Percentiles rank a stretch among this genome's conserved stretches.
Evolutionary conservation across 2,113 vertebrate species (phyloP).

Genomic region (Herpetotheres cachinnans): DNA sequence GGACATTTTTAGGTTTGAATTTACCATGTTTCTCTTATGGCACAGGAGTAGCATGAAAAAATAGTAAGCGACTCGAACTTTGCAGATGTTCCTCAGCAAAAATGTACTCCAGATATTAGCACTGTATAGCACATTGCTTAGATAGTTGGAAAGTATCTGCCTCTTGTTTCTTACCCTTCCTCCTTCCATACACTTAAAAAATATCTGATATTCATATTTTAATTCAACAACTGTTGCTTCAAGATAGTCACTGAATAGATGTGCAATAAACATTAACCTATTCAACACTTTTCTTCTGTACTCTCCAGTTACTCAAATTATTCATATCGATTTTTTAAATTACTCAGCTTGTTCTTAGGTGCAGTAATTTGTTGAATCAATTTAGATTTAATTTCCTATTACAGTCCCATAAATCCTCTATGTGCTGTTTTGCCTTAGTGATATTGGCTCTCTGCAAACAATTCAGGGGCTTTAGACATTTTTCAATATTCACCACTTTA

Average conservation of each 20-base stretch:
- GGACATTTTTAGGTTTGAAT: neutral
- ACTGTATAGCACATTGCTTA: neutral
- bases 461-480: neutral
- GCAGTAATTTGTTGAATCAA: slow-evolving; percentile 59
- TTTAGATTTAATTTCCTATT: slow-evolving; percentile 60
- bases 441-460: slow-evolving; percentile 32
- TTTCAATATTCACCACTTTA: slow-evolving; percentile 17
- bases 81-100: neutral
- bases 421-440: neutral
- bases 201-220: neutral
- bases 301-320: slow-evolving; percentile 32
- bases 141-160: neutral
- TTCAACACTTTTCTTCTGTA: neutral
- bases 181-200: neutral
- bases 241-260: slow-evolving; percentile 20
- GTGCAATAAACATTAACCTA: slow-evolving; percentile 42
- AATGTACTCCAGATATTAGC: neutral
- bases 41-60: neutral
- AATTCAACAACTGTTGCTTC: neutral
- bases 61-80: neutral
- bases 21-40: neutral
- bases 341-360: slow-evolving; percentile 53
- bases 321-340: slow-evolving; percentile 59
- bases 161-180: neutral
- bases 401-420: slow-evolving; percentile 11